Evolutionary conservation across 2,113 vertebrate species (phyloP).

Genomic region (Sturnus vulgaris): DNA sequence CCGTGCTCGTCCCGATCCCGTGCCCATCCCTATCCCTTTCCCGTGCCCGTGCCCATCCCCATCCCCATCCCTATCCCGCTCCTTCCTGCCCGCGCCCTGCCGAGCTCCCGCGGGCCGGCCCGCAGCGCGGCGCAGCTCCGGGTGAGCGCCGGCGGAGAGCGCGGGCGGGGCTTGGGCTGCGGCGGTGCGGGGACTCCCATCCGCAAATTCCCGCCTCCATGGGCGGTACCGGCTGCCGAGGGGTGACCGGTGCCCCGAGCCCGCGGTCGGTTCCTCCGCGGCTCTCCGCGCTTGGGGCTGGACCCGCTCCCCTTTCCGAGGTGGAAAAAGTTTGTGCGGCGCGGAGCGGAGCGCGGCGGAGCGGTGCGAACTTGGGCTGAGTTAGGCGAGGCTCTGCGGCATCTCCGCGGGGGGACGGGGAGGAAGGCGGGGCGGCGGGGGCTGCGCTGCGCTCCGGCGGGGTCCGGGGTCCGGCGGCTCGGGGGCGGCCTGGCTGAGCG

Average conservation of each 20-base stretch:
- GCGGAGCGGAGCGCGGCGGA: not conserved
- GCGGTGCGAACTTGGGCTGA: not conserved
- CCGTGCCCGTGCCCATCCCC: too few species aligned
- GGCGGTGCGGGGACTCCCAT: not conserved
- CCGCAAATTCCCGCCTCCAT: not conserved
- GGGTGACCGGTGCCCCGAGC: not conserved
- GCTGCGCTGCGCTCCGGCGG: not conserved
- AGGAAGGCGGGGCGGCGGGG: not conserved
- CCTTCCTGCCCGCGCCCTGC: too few species aligned
- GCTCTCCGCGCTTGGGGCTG: not conserved
- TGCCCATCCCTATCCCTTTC: too few species aligned
- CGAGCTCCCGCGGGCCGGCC: too few species aligned
- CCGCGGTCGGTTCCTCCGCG: not conserved
- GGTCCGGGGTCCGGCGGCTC: rapidly evolving
- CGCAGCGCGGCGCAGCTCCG: too few species aligned
- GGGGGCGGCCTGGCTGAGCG: not conserved
- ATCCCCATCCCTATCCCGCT: too few species aligned
- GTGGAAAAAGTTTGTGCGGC: not conserved
- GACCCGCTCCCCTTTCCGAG: not conserved
- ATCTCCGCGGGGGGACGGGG: not conserved
- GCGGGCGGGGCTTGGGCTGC: not conserved
- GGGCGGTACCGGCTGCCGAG: not conserved
- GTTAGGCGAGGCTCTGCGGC: not conserved
- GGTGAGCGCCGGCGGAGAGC: too few species aligned
- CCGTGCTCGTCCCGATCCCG: too few species aligned